Base-by-base conservation (phyloP, 2,797 vertebrate species). In the Mus caroli region DNA sequence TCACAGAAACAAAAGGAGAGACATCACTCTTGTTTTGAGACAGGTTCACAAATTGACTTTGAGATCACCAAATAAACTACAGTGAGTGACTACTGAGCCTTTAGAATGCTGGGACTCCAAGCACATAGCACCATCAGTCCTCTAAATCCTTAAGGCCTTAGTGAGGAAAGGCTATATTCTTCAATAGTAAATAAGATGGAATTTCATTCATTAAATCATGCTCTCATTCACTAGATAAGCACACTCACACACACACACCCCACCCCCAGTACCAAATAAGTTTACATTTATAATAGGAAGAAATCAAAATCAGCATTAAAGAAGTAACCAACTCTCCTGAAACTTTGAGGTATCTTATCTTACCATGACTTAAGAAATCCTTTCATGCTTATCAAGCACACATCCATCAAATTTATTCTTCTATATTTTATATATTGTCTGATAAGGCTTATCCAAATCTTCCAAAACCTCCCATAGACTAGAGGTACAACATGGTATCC, bases 241-340 rank as follows among this genome's bases (percentile, higher is more conserved):
- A 13, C 10, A 77, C 12, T n/a, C 11, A 8, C 5, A 75, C 50
- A 73, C 12, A n/a, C 19, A 7, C 5, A 73, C 19, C 43, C 90
- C 43, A 43, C 10, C 87, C 34, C 17, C 69, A 71, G n/a, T 37
- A 71, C 19, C 89, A 93, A 96, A 31, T 6, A 90, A 96, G 56
- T 85, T 92, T 11, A 90, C 94, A 52, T 85, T 85, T 15, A 62
- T n/a, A 92, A 90, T 92, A 54, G n/a, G 24, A 73, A 92, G 52
- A 87, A 92, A n/a, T 20, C 9, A 94, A 24, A 94, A 86, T 95
- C 15, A 88, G 10, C 37, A 50, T 31, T 58, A 31, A 80, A 80
- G 34, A 60, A 26, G 3, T 10, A 67, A 69, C 34, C 37, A 43
- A 75, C 10, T 40, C 0, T 56, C 28, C 37, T 43, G 37, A 88